Conservation (phyloP, 2,113 vertebrate genomes). For the Acanthochromis polyacanthus region DNA sequence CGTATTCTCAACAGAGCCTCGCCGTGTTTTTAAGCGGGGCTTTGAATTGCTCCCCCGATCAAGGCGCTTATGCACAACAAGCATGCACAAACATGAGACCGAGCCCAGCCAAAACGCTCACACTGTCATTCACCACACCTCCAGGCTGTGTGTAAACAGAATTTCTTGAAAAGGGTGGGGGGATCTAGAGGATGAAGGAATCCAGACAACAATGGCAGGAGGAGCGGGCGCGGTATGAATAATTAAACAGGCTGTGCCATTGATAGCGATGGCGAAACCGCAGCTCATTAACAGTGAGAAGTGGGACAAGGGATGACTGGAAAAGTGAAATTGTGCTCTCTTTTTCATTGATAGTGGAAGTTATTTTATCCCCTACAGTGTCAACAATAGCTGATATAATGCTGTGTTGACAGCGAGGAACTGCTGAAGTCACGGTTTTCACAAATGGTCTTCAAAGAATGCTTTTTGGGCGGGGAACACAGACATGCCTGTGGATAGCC, state of each 20-base stretch:
- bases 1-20: neutral
- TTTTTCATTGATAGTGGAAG: slow-evolving; percentile 18
- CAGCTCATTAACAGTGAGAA: slow-evolving; percentile 68
- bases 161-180: slow-evolving; percentile 11
- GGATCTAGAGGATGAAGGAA: slow-evolving; percentile 3
- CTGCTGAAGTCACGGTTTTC: neutral
- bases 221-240: slow-evolving; percentile 63
- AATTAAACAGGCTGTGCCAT: slow-evolving; percentile 63
- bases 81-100: neutral
- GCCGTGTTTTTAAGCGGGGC: neutral
- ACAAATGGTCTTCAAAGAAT: slow-evolving; percentile 13
- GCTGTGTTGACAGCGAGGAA: slow-evolving; percentile 4
- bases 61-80: slow-evolving; percentile 12
- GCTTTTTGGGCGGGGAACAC: slow-evolving; percentile 1
- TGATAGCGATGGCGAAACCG: slow-evolving; percentile 58
- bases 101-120: slow-evolving; percentile 6
- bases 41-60: slow-evolving; percentile 17
- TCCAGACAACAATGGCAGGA: slow-evolving; percentile 51
- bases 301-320: slow-evolving; percentile 55
- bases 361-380: slow-evolving; percentile 36
- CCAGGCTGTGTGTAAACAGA: slow-evolving; percentile 42
- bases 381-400: slow-evolving; percentile 42
- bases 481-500: neutral
- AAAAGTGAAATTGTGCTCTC: slow-evolving; percentile 34
- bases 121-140: slow-evolving; percentile 38